Conservation (phyloP, 2,888 invertebrate genomes). For the Drosophila merina region DNA sequence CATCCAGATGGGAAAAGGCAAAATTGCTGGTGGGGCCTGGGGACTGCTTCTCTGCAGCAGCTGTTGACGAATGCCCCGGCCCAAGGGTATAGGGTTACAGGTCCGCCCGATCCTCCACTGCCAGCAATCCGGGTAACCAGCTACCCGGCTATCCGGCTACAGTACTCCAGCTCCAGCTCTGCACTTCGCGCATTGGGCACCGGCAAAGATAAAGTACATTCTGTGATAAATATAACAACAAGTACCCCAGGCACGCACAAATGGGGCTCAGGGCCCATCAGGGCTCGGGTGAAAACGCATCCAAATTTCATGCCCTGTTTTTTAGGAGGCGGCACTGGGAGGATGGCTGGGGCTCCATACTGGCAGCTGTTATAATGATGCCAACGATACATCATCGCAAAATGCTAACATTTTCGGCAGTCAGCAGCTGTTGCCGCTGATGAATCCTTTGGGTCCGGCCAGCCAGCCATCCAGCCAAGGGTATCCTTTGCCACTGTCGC, state of each 20-base stretch:
- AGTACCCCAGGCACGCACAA: slow-evolving; percentile 79
- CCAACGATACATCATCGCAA: slow-evolving; percentile 80
- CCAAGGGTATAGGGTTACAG: slow-evolving; percentile 38
- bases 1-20: slow-evolving; percentile 52
- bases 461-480: slow-evolving; percentile 23
- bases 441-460: slow-evolving; percentile 78
- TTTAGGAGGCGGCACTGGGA: not conserved
- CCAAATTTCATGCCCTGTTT: slow-evolving; percentile 52
- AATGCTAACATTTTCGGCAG: slow-evolving; percentile 78
- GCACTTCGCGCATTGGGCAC: slow-evolving; percentile 42
- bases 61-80: slow-evolving; percentile 69
- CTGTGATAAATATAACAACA: slow-evolving; percentile 79
- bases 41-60: slow-evolving; percentile 47
- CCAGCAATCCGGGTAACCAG: slow-evolving; percentile 26
- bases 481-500: slow-evolving; percentile 23
- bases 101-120: not conserved
- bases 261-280: slow-evolving; percentile 58
- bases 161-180: not conserved
- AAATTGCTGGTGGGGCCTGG: slow-evolving; percentile 63
- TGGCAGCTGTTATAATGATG: slow-evolving; percentile 79
- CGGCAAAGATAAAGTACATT: slow-evolving; percentile 75
- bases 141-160: slow-evolving; percentile 4
- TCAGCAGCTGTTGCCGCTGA: slow-evolving; percentile 78
- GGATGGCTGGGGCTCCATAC: slow-evolving; percentile 3
- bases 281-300: slow-evolving; percentile 65